Percentiles rank a stretch among this genome's conserved stretches.
Conservation (phyloP, 2,797 vertebrate species). For the Octomys mimax region DNA sequence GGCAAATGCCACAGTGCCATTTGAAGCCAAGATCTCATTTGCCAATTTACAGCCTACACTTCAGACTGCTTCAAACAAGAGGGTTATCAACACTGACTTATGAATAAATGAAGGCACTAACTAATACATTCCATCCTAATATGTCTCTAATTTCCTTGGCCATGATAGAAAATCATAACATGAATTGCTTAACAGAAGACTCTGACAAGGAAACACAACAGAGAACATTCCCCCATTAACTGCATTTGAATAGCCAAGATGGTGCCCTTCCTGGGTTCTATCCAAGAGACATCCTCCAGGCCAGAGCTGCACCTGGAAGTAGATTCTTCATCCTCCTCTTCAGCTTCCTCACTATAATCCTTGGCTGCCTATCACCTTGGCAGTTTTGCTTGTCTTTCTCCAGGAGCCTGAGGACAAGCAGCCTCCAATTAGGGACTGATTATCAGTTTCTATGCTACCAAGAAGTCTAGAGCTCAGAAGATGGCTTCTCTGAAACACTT, state of each 20-base stretch:
- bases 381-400: neutral
- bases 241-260: constrained; percentile 37
- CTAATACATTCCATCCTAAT: constrained; percentile 64
- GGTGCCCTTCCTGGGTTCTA: constrained; percentile 52
- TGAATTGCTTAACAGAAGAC: constrained; percentile 52
- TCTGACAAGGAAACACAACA: constrained; percentile 70
- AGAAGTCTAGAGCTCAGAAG: neutral
- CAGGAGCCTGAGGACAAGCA: neutral
- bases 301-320: neutral
- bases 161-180: constrained; percentile 53
- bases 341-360: neutral
- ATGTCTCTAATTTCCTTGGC: constrained; percentile 68
- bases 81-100: constrained; percentile 32
- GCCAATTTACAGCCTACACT: neutral
- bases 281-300: neutral
- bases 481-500: neutral
- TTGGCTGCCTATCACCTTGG: neutral
- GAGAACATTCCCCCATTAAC: neutral
- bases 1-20: constrained; percentile 47
- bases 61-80: constrained; percentile 61
- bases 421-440: neutral
- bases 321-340: neutral
- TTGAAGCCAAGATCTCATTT: neutral
- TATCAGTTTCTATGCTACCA: neutral
- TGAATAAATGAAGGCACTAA: constrained; percentile 64